Evolutionary conservation across 1,140 invertebrate genomes (phyloP), one percentile per base, ranked within the genome.

Genomic region (Aporrectodea caliginosa): DNA sequence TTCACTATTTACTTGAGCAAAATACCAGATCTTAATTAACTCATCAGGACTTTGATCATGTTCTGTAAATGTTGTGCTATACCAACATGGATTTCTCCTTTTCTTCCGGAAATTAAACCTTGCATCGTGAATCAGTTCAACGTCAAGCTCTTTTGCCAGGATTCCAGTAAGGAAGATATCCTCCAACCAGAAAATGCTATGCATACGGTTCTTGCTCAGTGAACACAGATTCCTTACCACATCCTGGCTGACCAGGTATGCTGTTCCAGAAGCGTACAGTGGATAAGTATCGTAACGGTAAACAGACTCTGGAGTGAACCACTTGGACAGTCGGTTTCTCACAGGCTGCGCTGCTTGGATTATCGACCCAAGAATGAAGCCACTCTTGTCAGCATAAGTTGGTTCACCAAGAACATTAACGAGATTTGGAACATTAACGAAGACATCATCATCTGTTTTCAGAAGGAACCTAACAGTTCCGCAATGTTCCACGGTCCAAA

Each of bases 371-470:
- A 58, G 43, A 22, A 58, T 58, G 43, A 58, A 58, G 43, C 43
- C 43, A 22, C 43, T 22, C 6, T 22, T 22, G 43, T 6, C 43
- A 58, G 43, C 43, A 22, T 58, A 58, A 2, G 2, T 22, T 2
- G 2, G 2, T 58, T 22, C 43, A 22, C 22, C 43, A 2, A 58
- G 22, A 22, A 12, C 2, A 12, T 22, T 2, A 2, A 58, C 22
- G 22, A 74, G n/a, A 22, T 74, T 31, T 22, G 16, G 16, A 34
- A 33, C 73, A 22, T 74, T 74, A n/a, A 74, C 22, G 22, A 74
- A 31, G 16, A 74, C 34, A 33, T 74, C 73, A 31, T 74, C 73
- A 22, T 74, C 73, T 16, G 73, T 34, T 74, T 74, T 74, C 6
- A 74, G 34, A 29, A 74, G 16, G 34, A 31, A 33, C 6, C 16